Conservation (phyloP, 2,113 vertebrate species). For the Collichthys lucidus region DNA sequence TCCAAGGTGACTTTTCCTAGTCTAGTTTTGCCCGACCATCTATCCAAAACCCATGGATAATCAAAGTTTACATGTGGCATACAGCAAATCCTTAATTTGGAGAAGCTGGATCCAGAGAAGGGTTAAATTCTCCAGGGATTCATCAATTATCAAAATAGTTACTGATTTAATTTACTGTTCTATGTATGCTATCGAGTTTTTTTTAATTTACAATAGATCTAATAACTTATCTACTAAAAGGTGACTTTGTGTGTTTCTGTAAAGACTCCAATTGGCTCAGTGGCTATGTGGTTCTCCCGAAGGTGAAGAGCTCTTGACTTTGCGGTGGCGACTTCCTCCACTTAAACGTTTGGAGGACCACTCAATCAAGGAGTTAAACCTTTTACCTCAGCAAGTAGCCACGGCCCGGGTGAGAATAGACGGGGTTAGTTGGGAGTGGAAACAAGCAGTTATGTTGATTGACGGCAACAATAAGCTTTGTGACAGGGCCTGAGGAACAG, state of each 20-base stretch:
- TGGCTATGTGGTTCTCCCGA: conserved; percentile 54
- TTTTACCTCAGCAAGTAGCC: conserved; percentile 42
- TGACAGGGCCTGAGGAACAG: conserved; percentile 56
- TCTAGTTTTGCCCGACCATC: not conserved
- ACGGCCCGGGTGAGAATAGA: conserved; percentile 35
- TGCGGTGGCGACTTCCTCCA: conserved; percentile 73
- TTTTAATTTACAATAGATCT: not conserved
- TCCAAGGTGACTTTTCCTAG: not conserved
- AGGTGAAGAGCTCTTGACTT: conserved; percentile 70
- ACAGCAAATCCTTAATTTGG: not conserved
- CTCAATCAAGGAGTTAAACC: conserved; percentile 60
- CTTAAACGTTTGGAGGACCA: conserved; percentile 55
- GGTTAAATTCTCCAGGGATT: not conserved
- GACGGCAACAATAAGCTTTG: conserved; percentile 68
- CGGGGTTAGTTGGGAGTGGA: conserved; percentile 53
- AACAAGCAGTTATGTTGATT: conserved; percentile 64
- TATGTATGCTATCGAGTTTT: not conserved
- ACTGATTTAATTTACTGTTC: not conserved
- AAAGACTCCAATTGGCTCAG: conserved; percentile 55
- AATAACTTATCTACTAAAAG: not conserved
- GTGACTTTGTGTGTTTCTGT: conserved; percentile 51
- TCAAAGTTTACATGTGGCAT: not conserved
- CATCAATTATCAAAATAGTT: not conserved
- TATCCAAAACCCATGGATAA: not conserved
- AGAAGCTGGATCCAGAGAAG: not conserved